Conservation (phyloP, 2,888 invertebrate species). For the Pyrrhosoma nymphula region DNA sequence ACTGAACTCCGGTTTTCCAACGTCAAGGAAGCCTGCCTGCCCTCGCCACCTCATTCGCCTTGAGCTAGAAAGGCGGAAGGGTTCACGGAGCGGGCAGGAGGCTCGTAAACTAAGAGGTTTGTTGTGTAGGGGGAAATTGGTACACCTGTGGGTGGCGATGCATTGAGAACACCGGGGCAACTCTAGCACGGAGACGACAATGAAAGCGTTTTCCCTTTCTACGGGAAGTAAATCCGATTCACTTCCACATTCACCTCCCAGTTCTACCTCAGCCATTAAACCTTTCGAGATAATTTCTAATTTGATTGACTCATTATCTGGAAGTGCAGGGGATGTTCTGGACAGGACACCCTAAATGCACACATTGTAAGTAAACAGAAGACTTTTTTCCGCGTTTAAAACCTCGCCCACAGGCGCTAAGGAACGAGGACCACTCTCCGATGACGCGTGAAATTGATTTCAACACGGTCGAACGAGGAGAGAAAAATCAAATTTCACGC, state of each 20-base stretch:
- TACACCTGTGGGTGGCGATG: neutral
- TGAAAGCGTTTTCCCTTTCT: slow-evolving; percentile 20
- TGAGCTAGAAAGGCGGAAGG: slow-evolving; percentile 28
- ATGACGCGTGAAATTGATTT: neutral
- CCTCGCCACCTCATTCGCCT: neutral
- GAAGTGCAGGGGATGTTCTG: neutral
- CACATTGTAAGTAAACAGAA: neutral
- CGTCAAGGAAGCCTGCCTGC: neutral
- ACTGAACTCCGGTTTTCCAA: neutral
- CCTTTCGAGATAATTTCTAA: neutral
- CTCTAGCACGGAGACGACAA: neutral
- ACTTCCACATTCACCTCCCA: slow-evolving; percentile 71
- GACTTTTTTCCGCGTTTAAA: neutral
- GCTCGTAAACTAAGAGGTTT: neutral
- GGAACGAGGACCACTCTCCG: neutral
- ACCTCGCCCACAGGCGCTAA: neutral
- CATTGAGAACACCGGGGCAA: neutral
- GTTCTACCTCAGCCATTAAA: slow-evolving; percentile 66
- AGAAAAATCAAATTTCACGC: neutral
- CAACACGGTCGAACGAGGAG: neutral
- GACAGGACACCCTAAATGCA: neutral
- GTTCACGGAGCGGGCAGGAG: neutral
- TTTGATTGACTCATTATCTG: neutral
- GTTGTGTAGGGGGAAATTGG: neutral
- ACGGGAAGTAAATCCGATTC: slow-evolving; percentile 71